Evolutionary conservation across 2,113 vertebrate genomes (phyloP), one percentile per base, ranked within the genome.

Genomic region (Embiotoca jacksoni): DNA sequence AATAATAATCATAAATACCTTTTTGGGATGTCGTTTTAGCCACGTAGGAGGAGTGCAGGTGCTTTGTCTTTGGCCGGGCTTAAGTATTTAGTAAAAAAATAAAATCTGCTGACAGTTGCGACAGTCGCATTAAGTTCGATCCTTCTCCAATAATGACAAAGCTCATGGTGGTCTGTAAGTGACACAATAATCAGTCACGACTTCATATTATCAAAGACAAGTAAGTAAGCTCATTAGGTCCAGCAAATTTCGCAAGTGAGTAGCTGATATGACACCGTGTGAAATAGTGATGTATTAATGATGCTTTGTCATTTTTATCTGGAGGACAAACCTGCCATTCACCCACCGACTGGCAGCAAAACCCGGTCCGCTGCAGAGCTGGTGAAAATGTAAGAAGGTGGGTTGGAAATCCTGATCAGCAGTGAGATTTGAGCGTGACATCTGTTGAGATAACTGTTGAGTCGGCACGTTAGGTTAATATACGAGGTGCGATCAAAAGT

Each of bases 111-210:
- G 64, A 79, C 63, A 80, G 36, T 36, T 36, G 11, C 35, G 49
- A 36, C 49, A 46, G 55, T 10, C 3, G 54, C 23, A 39, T 63
- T 33, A 53, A n/a, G 44, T 79, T 78, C 52, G 44, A 44, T 70
- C 15, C 23, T 64, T 59, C 37, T 39, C 15, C 73, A 60, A 70
- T 64, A 77, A 81, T 73, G 46, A 79, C 37, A 58, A 78, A 84
- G 23, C 50, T 65, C 1, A 3, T 0, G 16, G 41, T 65, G 47
- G 41, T 49, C 44, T 50, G 6, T 56, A 52, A 55, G 62, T 49
- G 35, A 46, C 66, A 78, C 32, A 62, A 58, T 23, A 64, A 85
- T 76, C 58, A 23, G 56, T 67, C 65, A 78, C 52, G 47, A 41
- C 37, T 10, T 72, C 36, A 47, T 69, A 36, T 23, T 41, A 57